Evolutionary conservation across 2,113 vertebrate species (phyloP), one percentile per base, ranked within the genome.

Genomic region (Nothoprocta perdicaria): DNA sequence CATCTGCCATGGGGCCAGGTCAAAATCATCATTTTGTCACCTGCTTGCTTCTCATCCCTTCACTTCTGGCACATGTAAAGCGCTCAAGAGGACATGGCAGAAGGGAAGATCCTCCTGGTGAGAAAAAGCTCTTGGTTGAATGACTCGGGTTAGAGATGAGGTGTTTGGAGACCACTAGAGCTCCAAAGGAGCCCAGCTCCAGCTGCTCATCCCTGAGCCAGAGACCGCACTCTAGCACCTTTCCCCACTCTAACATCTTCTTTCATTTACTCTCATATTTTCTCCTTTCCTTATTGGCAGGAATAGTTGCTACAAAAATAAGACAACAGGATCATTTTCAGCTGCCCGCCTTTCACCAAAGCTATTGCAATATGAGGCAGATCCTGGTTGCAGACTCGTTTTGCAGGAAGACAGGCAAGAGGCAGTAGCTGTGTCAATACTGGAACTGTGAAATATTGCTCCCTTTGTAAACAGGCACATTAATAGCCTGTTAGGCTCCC

Each of bases 231-330:
- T 18, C 27, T 17, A 9, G 27, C 29, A 31, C 15, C 53, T 17
- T 31, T 57, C 29, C 53, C 53, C 53, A 57, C 29, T 9, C 53
- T 57, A 57, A 31, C 53, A 57, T 31, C 27, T 17, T 55, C 53
- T 57, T 31, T 57, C 29, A 29, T 31, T 57, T 50, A 27, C 9
- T 43, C 26, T 48, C 3, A 0, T 29, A 26, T 63, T 31, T 62
- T 17, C 8, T 29, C 46, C 27, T 57, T 61, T 24, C 21, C 18
- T 29, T 21, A 9, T 27, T 40, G 19, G 33, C 71, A 50, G 41
- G 0, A 0, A 27, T 5, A 16, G 9, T 50, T 6, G 1, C 6
- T 43, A 22, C 35, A 43, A 58, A 79, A 14, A 4, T 0, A 0
- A 53, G 26, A 22, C 6, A 53, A 43, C n/a, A 33, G 41, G 48